Evolutionary conservation across 1,140 invertebrate species (phyloP).

Genomic region (Neuroterus valhalla): DNA sequence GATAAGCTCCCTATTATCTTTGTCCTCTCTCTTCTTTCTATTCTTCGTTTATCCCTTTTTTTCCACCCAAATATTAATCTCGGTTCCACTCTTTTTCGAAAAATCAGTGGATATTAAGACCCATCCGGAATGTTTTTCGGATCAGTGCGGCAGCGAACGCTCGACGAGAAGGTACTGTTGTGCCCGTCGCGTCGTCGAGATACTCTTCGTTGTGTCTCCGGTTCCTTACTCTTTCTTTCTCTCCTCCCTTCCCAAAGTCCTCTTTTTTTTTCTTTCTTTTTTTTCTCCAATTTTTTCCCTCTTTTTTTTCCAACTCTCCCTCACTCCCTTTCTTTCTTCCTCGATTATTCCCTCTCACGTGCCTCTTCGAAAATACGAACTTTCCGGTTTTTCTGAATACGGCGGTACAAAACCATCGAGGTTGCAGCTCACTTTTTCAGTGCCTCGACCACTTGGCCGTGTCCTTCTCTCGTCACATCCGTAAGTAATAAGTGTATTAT

Average conservation of each 20-base stretch:
- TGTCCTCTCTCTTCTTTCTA: neutral
- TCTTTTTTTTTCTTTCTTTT: neutral
- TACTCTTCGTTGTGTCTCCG: neutral
- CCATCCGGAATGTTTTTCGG: conserved; percentile 27
- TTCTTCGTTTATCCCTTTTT: neutral
- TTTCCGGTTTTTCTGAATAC: conserved; percentile 18
- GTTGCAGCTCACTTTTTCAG: conserved; percentile 14
- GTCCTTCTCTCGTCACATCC: conserved; percentile 7
- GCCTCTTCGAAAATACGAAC: conserved; percentile 2
- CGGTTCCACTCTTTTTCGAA: conserved; percentile 9
- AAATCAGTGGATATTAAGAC: conserved; percentile 18
- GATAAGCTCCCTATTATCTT: neutral
- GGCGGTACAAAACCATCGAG: neutral
- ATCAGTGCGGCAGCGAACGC: conserved; percentile 46
- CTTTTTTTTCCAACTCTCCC: neutral
- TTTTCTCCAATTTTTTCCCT: neutral
- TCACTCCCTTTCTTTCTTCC: neutral
- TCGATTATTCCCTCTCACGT: conserved; percentile 29
- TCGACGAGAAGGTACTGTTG: conserved; percentile 43
- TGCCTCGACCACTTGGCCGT: conserved; percentile 3
- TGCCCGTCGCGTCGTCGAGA: conserved; percentile 5
- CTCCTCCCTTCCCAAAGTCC: neutral
- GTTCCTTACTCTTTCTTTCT: neutral
- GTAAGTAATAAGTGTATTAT: neutral
- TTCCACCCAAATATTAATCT: neutral